Evolutionary conservation across 64 coral and sea anemone species (phyloP), one percentile per base, ranked within the genome.

Genomic region (Montipora efflorescens): DNA sequence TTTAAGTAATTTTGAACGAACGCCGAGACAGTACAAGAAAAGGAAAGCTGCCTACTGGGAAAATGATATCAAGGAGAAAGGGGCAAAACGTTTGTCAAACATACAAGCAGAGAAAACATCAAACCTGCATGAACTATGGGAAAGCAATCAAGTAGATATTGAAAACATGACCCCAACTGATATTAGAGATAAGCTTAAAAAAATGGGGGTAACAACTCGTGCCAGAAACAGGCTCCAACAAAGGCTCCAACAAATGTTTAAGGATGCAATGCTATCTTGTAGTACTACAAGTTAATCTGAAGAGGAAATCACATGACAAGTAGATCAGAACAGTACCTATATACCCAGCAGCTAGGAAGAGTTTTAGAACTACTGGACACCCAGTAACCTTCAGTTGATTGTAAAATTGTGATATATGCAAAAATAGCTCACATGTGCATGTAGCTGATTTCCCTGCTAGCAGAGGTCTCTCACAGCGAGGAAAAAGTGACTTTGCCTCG

Each of bases 161-260:
- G 80, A 87, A n/a, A 78, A 44, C 23, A 90, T 90, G 93, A 75
- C n/a, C 20, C 68, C 71, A 0, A 48, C 20, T 74, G 78, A 83
- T 14, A 21, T 95, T 19, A 94, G 64, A 67, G 48, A 48, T 5
- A 46, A 75, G 13, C 84, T 93, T 11, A 61, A 88, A 11, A 69
- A 72, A 66, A 68, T 88, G 50, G 92, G 92, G 14, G 67, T 93
- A 23, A 89, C 18, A 53, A 94, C 77, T 48, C 68, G 78, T 21
- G 62, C 81, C 7, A 88, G 66, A 78, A 81, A 87, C 43, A 23
- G 23, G 23, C 23, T 23, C 44, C 81, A 52, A 87, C 59, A 15
- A 79, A 36, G 1, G 28, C 28, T 36, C 28, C 28, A 36, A 36
- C 28, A 36, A 36, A 36, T 36, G 28, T 36, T 36, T 10, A 90